phyloP scores from a whole-genome alignment of 2,113 vertebrate genomes.

The Oreochromis tanganicae region DNA sequence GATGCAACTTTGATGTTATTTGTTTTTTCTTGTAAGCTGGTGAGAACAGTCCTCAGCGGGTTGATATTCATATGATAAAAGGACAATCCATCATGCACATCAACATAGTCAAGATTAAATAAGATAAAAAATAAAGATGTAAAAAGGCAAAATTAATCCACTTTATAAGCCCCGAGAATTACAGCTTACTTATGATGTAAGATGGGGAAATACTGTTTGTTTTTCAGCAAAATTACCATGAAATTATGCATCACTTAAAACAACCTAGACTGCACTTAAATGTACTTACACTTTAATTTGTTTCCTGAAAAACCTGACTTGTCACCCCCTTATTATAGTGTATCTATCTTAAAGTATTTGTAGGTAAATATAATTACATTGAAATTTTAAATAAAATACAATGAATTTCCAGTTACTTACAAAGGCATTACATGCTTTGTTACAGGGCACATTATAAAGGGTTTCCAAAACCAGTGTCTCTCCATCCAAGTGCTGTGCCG shows the following conservation, averaged over 20 bases:
- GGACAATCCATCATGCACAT: neutral
- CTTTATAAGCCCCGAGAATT: neutral
- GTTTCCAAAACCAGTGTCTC: neutral
- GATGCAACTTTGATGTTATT: neutral
- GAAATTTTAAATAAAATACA: neutral
- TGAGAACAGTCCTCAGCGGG: neutral
- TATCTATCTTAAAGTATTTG: neutral
- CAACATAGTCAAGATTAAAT: neutral
- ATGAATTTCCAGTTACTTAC: neutral
- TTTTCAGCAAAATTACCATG: neutral
- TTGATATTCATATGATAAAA: neutral
- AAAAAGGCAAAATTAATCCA: neutral
- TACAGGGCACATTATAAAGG: neutral
- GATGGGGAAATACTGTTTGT: neutral
- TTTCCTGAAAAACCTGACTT: neutral
- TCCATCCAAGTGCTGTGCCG: constrained; percentile 64
- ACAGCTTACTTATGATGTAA: neutral
- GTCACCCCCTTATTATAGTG: neutral
- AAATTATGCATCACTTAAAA: neutral
- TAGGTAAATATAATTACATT: neutral
- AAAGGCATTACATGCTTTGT: neutral
- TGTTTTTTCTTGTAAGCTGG: neutral
- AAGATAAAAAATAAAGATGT: neutral
- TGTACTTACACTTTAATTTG: neutral
- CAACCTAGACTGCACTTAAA: neutral